Evolutionary conservation across 2,113 vertebrate genomes (phyloP), one percentile per base, ranked within the genome.

Genomic region (Ciconia maguari): DNA sequence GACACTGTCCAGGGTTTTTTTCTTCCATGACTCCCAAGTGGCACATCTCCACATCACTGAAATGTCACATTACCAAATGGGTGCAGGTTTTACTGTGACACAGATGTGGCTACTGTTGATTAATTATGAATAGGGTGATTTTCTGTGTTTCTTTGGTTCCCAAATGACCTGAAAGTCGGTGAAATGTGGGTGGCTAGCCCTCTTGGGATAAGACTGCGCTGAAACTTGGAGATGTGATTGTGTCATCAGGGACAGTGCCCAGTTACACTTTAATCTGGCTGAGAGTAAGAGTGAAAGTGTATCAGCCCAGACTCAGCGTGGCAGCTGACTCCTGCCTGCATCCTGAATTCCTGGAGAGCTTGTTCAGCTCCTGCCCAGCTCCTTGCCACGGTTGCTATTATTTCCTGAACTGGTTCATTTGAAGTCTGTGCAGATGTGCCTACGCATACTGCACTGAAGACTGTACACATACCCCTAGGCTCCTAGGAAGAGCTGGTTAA

Each of bases 31-130:
- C 19, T 52, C 17, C 21, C 27, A 34, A 26, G n/a, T 29, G 51
- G 38, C 24, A 21, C 21, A 32, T 54, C 42, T 36, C 30, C 13
- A 4, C 16, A 3, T 42, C 30, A 1, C 44, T 58, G 54, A 22
- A 64, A 48, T 2, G 3, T 20, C 48, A 11, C 0, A 0, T 60
- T 55, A 29, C 41, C 8, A 4, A 10, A 16, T 3, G 17, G 7
- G 25, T 19, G 32, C 12, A 32, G 36, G 26, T 11, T 62, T 38
- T 80, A 26, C 20, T 20, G 5, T 11, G 36, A 42, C 10, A 38
- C 16, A 22, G 48, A 38, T 0, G 2, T 24, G 24, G 38, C n/a
- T 42, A 2, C 20, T 57, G 17, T 6, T 54, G 34, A 19, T 65
- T 36, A 44, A n/a, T 34, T 26, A 48, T 1, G 2, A 80, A 32